Evolutionary conservation across 2,113 vertebrate species (phyloP), one percentile per base, ranked within the genome.

Genomic region (Nyctereutes procyonoides): DNA sequence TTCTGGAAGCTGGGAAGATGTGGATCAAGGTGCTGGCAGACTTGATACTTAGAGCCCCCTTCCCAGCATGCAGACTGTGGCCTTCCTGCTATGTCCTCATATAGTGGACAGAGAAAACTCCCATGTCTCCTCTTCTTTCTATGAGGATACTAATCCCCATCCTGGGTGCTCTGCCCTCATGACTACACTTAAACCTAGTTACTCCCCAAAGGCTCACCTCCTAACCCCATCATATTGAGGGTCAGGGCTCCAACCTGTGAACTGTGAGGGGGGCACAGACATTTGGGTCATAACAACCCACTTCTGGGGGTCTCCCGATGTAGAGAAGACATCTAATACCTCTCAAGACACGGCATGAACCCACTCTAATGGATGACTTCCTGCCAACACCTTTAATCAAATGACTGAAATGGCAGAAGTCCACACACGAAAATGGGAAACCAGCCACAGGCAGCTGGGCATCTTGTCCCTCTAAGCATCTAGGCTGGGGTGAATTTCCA

Each of bases 341-440:
- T 74, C 63, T n/a, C 35, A 71, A 43, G 58, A n/a, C 17, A 32
- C 15, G 22, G 1, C 30, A 35, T 3, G 16, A 65, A 79, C 9
- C 19, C 13, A n/a, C 32, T 35, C 48, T 22, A 28, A 4, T 1
- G 30, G 43, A 80, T 26, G 26, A 43, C 62, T 71, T 73, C n/a
- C 24, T 22, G 62, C 58, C 62, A 19, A 35, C 1, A 16, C 35
- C 62, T 28, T 8, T n/a, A 26, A 65, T 30, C 5, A 38, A 62
- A 77, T 20, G n/a, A 62, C n/a, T 8, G 0, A 53, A 4, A 19
- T 14, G 15, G n/a, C 9, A 5, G 3, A 30, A 0, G 32, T n/a
- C 71, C 28, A 19, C 2, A 20, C 3, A 35, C 43, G 77, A 24
- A 63, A 71, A 2, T 1, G 28, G 14, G 16, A 16, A 88, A 2